Percentiles rank a stretch among this genome's conserved stretches.
Evolutionary conservation across 1,140 invertebrate species (phyloP).

Genomic region (Gyrodactylus bullatarudis): DNA sequence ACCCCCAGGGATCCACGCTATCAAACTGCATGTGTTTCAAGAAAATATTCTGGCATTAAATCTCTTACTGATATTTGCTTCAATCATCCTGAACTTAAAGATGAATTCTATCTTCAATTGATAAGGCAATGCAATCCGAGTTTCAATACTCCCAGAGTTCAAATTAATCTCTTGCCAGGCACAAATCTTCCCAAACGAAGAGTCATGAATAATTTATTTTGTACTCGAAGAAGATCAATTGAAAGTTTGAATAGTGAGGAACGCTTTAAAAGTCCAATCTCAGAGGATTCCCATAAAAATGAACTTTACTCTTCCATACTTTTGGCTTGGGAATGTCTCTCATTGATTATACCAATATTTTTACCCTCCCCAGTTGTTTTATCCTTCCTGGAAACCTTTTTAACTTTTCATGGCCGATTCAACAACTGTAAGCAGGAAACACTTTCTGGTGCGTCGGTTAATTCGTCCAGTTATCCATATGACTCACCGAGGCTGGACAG

Average conservation of each 20-base stretch:
- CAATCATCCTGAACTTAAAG: background rate
- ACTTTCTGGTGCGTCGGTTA: background rate
- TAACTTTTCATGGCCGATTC: no score
- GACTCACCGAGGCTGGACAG: background rate
- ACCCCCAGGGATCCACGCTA: background rate
- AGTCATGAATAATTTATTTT: background rate
- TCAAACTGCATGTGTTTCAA: background rate
- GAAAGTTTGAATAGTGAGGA: background rate
- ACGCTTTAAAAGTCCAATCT: background rate
- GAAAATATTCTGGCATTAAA: background rate
- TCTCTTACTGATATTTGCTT: background rate
- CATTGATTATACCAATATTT: constrained; percentile 1
- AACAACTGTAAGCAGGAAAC: background rate
- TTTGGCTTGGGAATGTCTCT: background rate
- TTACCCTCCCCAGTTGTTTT: background rate
- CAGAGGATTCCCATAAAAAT: background rate
- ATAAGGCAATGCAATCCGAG: background rate
- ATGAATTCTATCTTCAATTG: background rate
- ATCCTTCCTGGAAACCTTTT: background rate
- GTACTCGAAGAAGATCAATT: background rate
- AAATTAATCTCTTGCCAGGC: background rate
- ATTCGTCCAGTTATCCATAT: background rate
- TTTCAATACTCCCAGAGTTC: background rate
- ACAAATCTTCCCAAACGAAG: background rate
- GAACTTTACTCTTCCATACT: background rate